These are phyloP conservation scores for Chironomus tepperi DNA, from an alignment of 1,140 invertebrate genomes.

Conservation along the genomic window DNA sequence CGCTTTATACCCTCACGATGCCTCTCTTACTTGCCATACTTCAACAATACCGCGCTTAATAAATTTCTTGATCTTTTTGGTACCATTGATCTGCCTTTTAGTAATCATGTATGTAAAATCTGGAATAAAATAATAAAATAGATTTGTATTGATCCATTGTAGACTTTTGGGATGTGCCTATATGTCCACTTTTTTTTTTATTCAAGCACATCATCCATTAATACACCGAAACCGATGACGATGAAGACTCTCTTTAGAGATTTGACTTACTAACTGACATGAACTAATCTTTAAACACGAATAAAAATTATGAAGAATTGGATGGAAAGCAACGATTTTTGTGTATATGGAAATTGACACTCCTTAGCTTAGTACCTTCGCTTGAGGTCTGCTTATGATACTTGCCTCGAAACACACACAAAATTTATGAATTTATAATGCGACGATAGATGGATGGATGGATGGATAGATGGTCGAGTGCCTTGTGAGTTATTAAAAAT, in stretches of 20 bases:
- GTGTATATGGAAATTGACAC: constrained; percentile 3
- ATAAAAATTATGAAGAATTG: not conserved
- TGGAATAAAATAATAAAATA: not conserved
- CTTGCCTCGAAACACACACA: no score
- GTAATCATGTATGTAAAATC: no score
- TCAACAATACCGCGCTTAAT: not conserved
- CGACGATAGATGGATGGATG: not conserved
- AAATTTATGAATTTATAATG: constrained; percentile 4
- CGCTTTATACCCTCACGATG: no score
- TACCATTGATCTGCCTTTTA: not conserved
- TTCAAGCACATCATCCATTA: no score
- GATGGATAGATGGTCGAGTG: not conserved
- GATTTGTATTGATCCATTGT: not conserved
- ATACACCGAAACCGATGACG: no score
- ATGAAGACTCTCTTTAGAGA: no score
- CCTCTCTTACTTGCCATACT: no score
- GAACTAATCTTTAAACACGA: not conserved
- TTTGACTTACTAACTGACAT: no score
- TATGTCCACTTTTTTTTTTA: not conserved
- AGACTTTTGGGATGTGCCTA: not conserved
- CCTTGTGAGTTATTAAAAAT: constrained; percentile 2
- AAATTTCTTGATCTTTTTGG: not conserved
- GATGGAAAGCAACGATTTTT: not conserved
- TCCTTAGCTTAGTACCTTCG: not conserved
- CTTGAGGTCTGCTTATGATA: no score